These are phyloP conservation scores for Scophthalmus maximus DNA, from an alignment of 2,113 vertebrate species.

Conservation along the genomic window DNA sequence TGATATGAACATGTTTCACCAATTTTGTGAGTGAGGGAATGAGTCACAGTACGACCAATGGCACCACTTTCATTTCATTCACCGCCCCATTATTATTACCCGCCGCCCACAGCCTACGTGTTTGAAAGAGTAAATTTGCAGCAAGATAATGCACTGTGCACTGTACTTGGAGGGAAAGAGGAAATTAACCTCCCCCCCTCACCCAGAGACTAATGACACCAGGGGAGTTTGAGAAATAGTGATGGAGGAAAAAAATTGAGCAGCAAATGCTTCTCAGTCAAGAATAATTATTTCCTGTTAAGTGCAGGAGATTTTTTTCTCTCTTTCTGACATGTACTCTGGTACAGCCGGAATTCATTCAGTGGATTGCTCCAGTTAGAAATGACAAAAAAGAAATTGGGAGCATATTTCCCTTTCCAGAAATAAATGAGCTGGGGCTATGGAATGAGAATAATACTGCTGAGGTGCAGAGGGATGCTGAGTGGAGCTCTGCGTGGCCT, in stretches of 20 bases:
- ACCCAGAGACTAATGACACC: constrained; percentile 66
- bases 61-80: constrained; percentile 40
- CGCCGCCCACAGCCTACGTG: constrained; percentile 33
- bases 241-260: constrained; percentile 57
- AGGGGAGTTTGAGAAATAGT: constrained; percentile 62
- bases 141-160: constrained; percentile 51
- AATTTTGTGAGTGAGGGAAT: constrained; percentile 18
- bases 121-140: constrained; percentile 65
- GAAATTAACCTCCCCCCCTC: constrained; percentile 52
- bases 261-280: constrained; percentile 60
- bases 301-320: constrained; percentile 33
- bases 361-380: constrained; percentile 71
- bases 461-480: constrained; percentile 33
- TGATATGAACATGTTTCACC: not conserved
- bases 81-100: constrained; percentile 48
- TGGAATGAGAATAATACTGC: constrained; percentile 11
- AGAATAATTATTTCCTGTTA: constrained; percentile 69
- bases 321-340: constrained; percentile 52
- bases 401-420: constrained; percentile 44
- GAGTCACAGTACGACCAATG: constrained; percentile 40
- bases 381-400: constrained; percentile 72
- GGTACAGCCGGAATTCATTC: constrained; percentile 59
- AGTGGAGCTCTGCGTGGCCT: constrained; percentile 26
- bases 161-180: constrained; percentile 44
- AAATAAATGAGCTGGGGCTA: constrained; percentile 15